A percentile compares a stretch with the other conserved stretches of the same genome.
Conservation (phyloP, 2,113 vertebrate genomes). For the Tor tambroides region DNA sequence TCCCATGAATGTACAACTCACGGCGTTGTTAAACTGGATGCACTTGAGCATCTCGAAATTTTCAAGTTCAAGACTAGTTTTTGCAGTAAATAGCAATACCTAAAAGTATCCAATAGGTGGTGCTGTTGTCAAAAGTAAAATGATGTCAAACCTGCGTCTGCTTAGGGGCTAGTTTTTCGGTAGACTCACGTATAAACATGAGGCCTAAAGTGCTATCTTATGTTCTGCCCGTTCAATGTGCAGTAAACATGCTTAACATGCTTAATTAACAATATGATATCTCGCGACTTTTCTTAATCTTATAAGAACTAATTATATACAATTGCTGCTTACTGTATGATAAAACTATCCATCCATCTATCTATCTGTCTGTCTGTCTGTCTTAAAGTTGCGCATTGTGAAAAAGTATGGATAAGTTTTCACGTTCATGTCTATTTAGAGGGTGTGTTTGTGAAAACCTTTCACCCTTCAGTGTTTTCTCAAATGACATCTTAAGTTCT, state of each 20-base stretch:
- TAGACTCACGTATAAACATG: not conserved
- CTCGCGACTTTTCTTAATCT: not conserved
- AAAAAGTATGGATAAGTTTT: not conserved
- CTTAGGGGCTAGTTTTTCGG: not conserved
- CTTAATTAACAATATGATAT: not conserved
- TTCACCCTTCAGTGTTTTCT: not conserved
- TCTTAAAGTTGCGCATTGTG: not conserved
- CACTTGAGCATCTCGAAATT: not conserved
- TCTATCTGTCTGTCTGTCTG: not conserved
- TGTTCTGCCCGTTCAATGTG: not conserved
- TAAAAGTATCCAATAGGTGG: constrained; percentile 7
- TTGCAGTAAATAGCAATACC: not conserved
- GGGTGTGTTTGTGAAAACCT: not conserved
- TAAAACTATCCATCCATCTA: not conserved
- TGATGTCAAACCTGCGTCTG: not conserved
- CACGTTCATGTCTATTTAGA: not conserved
- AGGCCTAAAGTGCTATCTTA: not conserved
- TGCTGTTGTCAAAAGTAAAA: not conserved
- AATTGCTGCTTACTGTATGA: not conserved
- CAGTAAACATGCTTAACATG: not conserved
- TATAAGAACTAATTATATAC: not conserved
- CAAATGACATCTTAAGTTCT: not conserved
- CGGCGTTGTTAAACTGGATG: not conserved
- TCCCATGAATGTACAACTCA: not conserved
- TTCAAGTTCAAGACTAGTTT: not conserved